A percentile compares a stretch with the other conserved stretches of the same genome.
phyloP scores from a whole-genome alignment of 2,797 vertebrate species.

The Philypnodon macrostomus region DNA sequence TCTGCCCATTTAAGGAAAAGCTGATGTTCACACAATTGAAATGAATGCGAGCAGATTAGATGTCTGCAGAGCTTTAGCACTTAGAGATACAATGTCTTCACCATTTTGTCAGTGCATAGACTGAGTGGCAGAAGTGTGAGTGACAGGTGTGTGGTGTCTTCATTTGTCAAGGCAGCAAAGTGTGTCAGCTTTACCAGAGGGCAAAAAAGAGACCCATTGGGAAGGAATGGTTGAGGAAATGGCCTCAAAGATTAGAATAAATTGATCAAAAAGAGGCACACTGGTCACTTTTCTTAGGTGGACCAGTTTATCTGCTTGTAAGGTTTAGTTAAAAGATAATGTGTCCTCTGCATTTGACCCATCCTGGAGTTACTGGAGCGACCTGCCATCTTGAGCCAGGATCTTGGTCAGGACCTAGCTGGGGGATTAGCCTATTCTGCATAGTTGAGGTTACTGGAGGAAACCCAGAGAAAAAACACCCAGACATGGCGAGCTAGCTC shows the following conservation, averaged over 20 bases:
- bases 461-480: no score
- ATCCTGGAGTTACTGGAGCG: no score
- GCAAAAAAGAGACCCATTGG: constrained; percentile 3
- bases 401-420: no score
- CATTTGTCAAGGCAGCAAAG: constrained; percentile 57
- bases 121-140: constrained; percentile 33
- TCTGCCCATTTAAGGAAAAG: constrained; percentile 50
- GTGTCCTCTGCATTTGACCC: no score
- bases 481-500: no score
- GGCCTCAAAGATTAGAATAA: neutral
- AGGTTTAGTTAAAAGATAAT: no score
- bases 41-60: neutral
- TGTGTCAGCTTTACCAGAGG: constrained; percentile 32
- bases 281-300: no score
- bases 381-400: no score
- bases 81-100: constrained; percentile 2
- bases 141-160: constrained; percentile 51
- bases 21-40: constrained; percentile 45
- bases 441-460: no score
- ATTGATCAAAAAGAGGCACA: no score
- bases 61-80: constrained; percentile 16
- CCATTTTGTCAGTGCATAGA: constrained; percentile 48
- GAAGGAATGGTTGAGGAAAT: constrained; percentile 1
- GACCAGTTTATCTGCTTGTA: no score
- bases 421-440: no score